Base-by-base conservation (phyloP, 1,140 invertebrate genomes). In the Diprion similis region DNA sequence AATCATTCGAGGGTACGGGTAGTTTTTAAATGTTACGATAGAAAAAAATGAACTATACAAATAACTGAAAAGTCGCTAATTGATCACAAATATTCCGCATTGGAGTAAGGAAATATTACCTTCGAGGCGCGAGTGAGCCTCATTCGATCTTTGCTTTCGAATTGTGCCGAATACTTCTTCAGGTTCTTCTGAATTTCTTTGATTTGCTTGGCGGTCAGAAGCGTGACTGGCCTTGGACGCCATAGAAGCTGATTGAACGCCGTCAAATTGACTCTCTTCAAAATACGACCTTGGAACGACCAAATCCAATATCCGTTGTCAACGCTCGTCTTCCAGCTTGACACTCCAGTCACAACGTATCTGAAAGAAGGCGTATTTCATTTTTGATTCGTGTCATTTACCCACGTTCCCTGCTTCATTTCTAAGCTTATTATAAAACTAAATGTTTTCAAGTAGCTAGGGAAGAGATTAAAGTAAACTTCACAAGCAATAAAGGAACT, bases 151-250 rank as follows among this genome's bases (percentile, higher is more conserved):
- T 99, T 98, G 79, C 94, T 94, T 82, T 99, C 98, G 87, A 99
- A 99, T 86, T 97, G 94, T 8, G 94, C 92, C 72, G 96, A 97
- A 90, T 98, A 99, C 84, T 98, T 98, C 90, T 99, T 99, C 81
- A 99, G 90, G 85, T 98, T 99, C 90, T 99, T 99, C 87, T 97
- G 98, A 75, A 99, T 97, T 66, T 99, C 96, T 89, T 98, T 95
- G 73, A 95, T 93, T 81, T 96, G 93, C 64, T 94, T 92, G 66
- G 94, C 91, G 1, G 92, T 87, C 0, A 99, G 90, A 9, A 99
- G 89, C 19, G 96, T 93, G 1, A 95, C 92, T 1, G 97, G 97
- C 68, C 98, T 90, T 18, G 99, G 99, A 78, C 99, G 90, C 99
- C 99, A 99, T 80, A 97, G 89, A 78, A 99, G 93, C 87, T 99